Evolutionary conservation across 1,140 invertebrate genomes (phyloP).

Genomic region (Cotesia vestalis): DNA sequence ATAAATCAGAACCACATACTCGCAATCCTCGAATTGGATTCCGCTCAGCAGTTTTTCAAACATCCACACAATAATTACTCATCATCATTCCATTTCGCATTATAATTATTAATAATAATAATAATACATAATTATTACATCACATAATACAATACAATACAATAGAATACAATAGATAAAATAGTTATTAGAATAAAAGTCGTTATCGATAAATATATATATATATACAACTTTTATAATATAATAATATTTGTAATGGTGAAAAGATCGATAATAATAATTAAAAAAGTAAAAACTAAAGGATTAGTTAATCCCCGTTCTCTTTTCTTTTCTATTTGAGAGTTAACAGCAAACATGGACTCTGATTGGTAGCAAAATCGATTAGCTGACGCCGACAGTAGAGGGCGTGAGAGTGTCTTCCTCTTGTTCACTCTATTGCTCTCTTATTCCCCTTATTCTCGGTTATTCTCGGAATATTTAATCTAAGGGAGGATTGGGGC

Average conservation of each 20-base stretch:
- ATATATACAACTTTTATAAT: slow-evolving; percentile 1
- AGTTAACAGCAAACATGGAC: no score
- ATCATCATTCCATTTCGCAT: not conserved
- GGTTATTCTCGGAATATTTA: not conserved
- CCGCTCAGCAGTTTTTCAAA: slow-evolving; percentile 34
- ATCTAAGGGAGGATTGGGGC: slow-evolving; percentile 18
- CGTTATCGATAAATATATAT: slow-evolving; percentile 17
- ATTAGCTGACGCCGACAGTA: slow-evolving; percentile 36
- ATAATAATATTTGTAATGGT: not conserved
- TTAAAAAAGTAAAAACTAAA: slow-evolving; percentile 1
- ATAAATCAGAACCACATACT: slow-evolving; percentile 1
- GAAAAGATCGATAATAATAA: slow-evolving; percentile 8
- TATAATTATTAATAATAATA: not conserved
- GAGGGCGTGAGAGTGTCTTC: slow-evolving; percentile 5
- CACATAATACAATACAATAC: slow-evolving; percentile 12
- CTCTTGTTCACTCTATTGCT: slow-evolving; percentile 8
- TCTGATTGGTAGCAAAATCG: slow-evolving; percentile 45
- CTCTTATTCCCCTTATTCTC: not conserved
- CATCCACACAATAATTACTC: not conserved
- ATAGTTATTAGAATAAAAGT: slow-evolving; percentile 26
- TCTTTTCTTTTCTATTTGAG: no score
- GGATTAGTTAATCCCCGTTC: no score
- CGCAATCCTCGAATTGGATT: slow-evolving; percentile 28
- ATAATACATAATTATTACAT: not conserved
- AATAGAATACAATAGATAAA: slow-evolving; percentile 4